phyloP scores from a whole-genome alignment of 2,888 invertebrate species.

The Stenodema calcarata region DNA sequence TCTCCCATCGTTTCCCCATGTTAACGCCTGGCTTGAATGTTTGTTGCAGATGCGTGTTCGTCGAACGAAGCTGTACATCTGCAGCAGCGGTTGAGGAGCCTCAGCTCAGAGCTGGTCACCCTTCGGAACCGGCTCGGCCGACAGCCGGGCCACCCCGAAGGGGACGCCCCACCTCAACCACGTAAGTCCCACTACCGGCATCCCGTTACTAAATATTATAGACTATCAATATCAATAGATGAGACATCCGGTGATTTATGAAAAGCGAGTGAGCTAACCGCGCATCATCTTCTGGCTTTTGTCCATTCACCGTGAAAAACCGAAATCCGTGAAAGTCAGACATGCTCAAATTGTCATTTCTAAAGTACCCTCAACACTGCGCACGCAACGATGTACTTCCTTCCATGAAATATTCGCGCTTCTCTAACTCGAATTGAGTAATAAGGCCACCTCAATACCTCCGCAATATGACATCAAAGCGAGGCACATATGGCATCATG shows the following conservation, averaged over 20 bases:
- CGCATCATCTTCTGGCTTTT: too few species aligned
- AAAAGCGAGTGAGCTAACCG: background rate
- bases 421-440: too few species aligned
- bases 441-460: too few species aligned
- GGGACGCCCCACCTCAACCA: conserved; percentile 60
- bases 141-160: conserved; percentile 59
- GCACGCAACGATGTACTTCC: too few species aligned
- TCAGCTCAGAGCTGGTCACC: conserved; percentile 90
- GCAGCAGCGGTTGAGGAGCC: conserved; percentile 87
- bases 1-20: background rate
- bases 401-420: too few species aligned
- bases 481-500: too few species aligned
- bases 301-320: too few species aligned
- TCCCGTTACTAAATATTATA: conserved; percentile 1
- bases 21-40: background rate
- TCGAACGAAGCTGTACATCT: conserved; percentile 93
- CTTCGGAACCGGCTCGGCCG: conserved; percentile 83
- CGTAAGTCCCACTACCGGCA: conserved; percentile 5
- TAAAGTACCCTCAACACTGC: too few species aligned
- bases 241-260: conserved; percentile 51
- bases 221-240: conserved; percentile 58
- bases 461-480: too few species aligned
- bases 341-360: too few species aligned
- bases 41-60: conserved; percentile 84
- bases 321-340: too few species aligned